phyloP scores from a whole-genome alignment of 2,888 invertebrate genomes.

The Acheta domesticus region DNA sequence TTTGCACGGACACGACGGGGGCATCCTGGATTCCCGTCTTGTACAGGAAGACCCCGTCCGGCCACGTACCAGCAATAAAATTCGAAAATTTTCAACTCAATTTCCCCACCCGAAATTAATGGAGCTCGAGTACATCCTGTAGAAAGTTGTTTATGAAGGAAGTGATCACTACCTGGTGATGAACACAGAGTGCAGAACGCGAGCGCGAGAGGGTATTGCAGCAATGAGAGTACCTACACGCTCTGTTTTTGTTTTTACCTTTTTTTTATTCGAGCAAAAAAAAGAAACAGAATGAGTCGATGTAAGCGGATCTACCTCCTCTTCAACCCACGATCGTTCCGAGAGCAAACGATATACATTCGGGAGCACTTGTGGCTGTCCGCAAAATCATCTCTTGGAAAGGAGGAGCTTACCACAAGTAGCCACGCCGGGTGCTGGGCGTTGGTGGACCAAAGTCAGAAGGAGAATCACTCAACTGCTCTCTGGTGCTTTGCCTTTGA shows the following conservation, averaged over 20 bases:
- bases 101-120: neutral
- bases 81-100: slow-evolving; percentile 10
- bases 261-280: neutral
- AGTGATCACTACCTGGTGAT: slow-evolving; percentile 1
- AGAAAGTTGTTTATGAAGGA: slow-evolving; percentile 18
- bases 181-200: neutral
- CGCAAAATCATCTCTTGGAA: too few species aligned
- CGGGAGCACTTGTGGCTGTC: too few species aligned
- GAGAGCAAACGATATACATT: too few species aligned
- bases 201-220: neutral
- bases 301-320: too few species aligned
- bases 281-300: too few species aligned
- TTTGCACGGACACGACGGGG: neutral
- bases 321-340: too few species aligned
- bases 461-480: too few species aligned
- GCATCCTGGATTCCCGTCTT: neutral
- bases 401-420: too few species aligned
- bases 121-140: neutral
- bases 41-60: neutral
- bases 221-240: neutral
- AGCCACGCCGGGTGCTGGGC: too few species aligned
- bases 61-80: slow-evolving; percentile 7
- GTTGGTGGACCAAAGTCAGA: too few species aligned
- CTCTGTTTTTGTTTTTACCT: neutral
- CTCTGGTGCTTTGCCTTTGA: too few species aligned